Evolutionary conservation across 1,140 invertebrate species (phyloP), one percentile per base, ranked within the genome.

Genomic region (Cherax destructor): DNA sequence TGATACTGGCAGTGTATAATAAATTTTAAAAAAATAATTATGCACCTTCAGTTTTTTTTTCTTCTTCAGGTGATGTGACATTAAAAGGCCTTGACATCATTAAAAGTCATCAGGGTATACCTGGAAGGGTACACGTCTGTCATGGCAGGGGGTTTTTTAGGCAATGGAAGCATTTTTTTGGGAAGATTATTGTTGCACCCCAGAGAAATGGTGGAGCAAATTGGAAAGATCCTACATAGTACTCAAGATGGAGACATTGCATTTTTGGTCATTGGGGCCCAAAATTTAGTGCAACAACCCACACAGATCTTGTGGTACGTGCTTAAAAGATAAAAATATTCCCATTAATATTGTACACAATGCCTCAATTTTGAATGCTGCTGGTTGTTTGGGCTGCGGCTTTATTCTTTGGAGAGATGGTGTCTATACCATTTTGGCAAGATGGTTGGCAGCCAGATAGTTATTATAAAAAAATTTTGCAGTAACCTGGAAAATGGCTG

Each of bases 361-460:
- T 96, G 98, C 99, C 11, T 99, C 99, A 4, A 99, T 99, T 93
- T 96, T 99, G 95, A 99, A 98, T 96, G 99, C 99, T 16, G 96
- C 99, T 49, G 99, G 98, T 30, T 99, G 98, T 94, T 99, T 95
- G 99, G 99, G 24, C 95, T 94, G 47, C 96, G 99, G 95, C 94
- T 99, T 7, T 99, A 99, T 94, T 97, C 96, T 99, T 98, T 96
- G 99, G 99, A 4, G 99, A 99, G 96, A 98, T 98, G 0, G 96
- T 99, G 76, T 99, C 99, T 0, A 99, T 99, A 94, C 98, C 99
- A 3, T 98, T 98, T 94, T 99, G 99, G 99, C 98, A 97, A 41
- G 97, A 99, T 30, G 96, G 95, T 41, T 99, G 99, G 99, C 96
- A 97, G 95, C 99, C 99, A 9, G 97, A 98, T 90, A 99, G 99